phyloP scores from a whole-genome alignment of 2,113 vertebrate genomes.

The Myocastor coypus region DNA sequence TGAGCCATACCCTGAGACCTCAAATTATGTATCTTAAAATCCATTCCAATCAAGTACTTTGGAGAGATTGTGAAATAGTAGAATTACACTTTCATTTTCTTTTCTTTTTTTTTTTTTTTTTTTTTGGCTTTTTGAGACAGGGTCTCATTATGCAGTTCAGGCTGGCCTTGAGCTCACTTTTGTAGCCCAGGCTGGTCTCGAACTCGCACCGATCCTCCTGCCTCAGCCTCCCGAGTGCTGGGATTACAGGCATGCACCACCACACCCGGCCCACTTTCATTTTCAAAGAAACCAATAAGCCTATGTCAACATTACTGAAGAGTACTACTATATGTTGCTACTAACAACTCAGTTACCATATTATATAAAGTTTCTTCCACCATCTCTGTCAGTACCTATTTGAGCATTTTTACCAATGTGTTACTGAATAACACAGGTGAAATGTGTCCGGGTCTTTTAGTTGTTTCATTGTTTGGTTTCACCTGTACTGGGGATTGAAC shows the following conservation, averaged over 20 bases:
- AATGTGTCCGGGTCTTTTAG: neutral
- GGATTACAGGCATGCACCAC: too few species aligned
- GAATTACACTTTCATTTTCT: too few species aligned
- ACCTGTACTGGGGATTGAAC: neutral
- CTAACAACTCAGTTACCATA: conserved; percentile 38
- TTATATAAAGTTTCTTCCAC: neutral
- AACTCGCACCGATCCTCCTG: too few species aligned
- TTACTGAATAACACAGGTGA: neutral
- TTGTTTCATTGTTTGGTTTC: neutral
- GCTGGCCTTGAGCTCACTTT: too few species aligned
- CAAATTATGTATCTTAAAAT: conserved; percentile 29
- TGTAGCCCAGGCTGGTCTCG: too few species aligned
- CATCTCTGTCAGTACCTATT: neutral
- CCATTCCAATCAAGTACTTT: neutral
- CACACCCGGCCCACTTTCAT: too few species aligned
- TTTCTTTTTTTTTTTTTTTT: too few species aligned
- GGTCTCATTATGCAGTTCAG: too few species aligned
- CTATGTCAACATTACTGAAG: neutral
- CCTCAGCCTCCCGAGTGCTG: too few species aligned
- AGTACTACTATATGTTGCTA: neutral
- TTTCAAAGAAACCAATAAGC: conserved; percentile 35
- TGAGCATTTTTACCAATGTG: neutral
- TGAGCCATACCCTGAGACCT: neutral
- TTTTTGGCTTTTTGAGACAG: too few species aligned
- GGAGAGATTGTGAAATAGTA: conserved; percentile 11